Evolutionary conservation across 1,140 invertebrate genomes (phyloP).

Genomic region (Aradophagus sp.): DNA sequence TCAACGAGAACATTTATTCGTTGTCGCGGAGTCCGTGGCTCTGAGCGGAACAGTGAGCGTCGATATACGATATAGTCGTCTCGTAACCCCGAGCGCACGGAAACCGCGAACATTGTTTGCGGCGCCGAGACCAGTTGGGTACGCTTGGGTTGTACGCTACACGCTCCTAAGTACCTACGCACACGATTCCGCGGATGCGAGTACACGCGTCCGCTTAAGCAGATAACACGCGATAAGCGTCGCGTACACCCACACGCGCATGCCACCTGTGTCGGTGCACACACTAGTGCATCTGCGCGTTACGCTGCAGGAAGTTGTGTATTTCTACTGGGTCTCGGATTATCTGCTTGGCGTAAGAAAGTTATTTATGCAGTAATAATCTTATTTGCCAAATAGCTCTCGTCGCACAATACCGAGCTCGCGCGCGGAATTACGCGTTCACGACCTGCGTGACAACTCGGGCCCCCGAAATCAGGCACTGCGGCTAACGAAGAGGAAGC

Average conservation of each 20-base stretch:
- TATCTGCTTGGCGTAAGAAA: slow-evolving; percentile 63
- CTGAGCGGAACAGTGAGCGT: slow-evolving; percentile 13
- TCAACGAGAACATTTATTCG: slow-evolving; percentile 30
- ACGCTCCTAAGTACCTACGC: slow-evolving; percentile 57
- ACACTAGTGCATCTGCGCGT: too few relatives aligned
- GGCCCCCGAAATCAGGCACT: too few relatives aligned
- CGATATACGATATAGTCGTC: slow-evolving; percentile 37
- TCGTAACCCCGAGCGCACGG: slow-evolving; percentile 17
- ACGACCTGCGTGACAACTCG: slow-evolving; percentile 39
- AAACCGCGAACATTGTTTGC: slow-evolving; percentile 61
- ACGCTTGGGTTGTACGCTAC: slow-evolving; percentile 34
- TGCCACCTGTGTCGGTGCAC: neutral
- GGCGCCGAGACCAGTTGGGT: slow-evolving; percentile 46
- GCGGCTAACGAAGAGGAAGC: slow-evolving; percentile 72
- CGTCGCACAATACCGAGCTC: too few relatives aligned
- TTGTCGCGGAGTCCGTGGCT: slow-evolving; percentile 10
- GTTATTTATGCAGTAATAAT: slow-evolving; percentile 72
- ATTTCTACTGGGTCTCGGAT: slow-evolving; percentile 42
- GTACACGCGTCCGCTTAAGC: slow-evolving; percentile 29
- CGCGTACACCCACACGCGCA: slow-evolving; percentile 27
- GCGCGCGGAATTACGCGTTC: slow-evolving; percentile 34
- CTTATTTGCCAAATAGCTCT: slow-evolving; percentile 70
- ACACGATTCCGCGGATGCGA: slow-evolving; percentile 50
- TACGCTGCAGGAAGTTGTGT: slow-evolving; percentile 21
- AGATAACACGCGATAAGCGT: slow-evolving; percentile 43